Conservation (phyloP, 2,888 invertebrate species). For the Pollenia griseotomentosa region DNA sequence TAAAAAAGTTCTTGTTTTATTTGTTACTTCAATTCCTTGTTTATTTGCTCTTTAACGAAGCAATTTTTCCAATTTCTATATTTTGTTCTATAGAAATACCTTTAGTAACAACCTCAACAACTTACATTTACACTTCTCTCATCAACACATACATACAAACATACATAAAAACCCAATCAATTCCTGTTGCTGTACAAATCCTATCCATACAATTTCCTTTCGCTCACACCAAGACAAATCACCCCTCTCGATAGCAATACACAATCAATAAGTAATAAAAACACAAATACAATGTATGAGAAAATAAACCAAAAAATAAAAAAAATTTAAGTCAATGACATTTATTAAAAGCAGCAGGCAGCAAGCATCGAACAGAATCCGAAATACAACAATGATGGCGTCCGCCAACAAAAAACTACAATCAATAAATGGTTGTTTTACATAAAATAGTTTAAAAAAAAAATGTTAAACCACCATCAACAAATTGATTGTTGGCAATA, state of each 20-base stretch:
- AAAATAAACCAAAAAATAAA: constrained; percentile 31
- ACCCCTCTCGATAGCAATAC: neutral
- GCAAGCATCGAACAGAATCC: constrained; percentile 18
- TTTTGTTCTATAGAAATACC: no score
- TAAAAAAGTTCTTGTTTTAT: no score
- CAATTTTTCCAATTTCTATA: no score
- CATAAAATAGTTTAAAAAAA: constrained; percentile 38
- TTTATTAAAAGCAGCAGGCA: constrained; percentile 38
- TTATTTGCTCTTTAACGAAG: no score
- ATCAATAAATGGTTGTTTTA: constrained; percentile 18
- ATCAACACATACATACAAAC: neutral
- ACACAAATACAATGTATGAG: neutral
- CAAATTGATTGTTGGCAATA: constrained; percentile 51
- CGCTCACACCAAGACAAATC: constrained; percentile 5
- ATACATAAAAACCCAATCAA: neutral
- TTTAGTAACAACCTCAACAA: neutral
- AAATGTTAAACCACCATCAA: constrained; percentile 33
- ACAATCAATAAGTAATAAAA: constrained; percentile 10
- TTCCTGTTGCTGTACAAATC: constrained; percentile 22
- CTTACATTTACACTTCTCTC: neutral
- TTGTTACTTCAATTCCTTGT: no score
- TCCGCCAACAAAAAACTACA: constrained; percentile 19
- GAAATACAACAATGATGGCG: constrained; percentile 43
- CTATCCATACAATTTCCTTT: neutral
- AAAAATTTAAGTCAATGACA: constrained; percentile 51